Evolutionary conservation across 2,797 vertebrate genomes (phyloP).

Genomic region (Pipistrellus pipistrellus): DNA sequence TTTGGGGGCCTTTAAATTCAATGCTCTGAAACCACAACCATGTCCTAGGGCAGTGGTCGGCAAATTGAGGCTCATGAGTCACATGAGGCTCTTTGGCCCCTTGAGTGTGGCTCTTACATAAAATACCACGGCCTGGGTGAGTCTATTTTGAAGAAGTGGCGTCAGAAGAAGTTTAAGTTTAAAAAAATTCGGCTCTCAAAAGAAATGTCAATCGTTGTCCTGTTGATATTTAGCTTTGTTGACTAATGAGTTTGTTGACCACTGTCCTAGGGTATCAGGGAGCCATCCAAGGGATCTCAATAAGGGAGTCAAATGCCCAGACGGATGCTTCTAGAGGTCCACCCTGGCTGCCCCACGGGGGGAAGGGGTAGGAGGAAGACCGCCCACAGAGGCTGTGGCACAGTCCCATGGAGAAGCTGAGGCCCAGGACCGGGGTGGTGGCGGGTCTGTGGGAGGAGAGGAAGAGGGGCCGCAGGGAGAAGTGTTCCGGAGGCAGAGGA

Average conservation of each 20-base stretch:
- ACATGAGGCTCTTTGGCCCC: too few species aligned
- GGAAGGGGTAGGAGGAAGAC: not conserved
- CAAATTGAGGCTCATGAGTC: too few species aligned
- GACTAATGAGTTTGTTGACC: too few species aligned
- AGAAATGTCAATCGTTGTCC: too few species aligned
- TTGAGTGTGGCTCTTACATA: too few species aligned
- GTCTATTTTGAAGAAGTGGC: too few species aligned
- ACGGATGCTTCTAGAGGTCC: not conserved
- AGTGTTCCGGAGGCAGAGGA: not conserved
- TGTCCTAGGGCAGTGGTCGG: not conserved
- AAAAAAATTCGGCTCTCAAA: too few species aligned
- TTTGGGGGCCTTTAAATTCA: rapidly evolving
- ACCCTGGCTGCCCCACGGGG: rapidly evolving
- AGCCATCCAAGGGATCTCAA: not conserved
- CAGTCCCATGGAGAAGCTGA: not conserved
- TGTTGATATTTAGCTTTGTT: too few species aligned
- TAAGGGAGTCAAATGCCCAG: not conserved
- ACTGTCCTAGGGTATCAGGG: not conserved
- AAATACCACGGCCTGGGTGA: too few species aligned
- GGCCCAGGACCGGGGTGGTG: not conserved
- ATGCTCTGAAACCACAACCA: not conserved
- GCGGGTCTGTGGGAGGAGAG: not conserved
- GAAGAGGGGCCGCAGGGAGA: not conserved
- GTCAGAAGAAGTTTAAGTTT: too few species aligned
- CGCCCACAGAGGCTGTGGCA: not conserved